Evolutionary conservation across 2,888 invertebrate species (phyloP).

Genomic region (Tenodera sinensis): DNA sequence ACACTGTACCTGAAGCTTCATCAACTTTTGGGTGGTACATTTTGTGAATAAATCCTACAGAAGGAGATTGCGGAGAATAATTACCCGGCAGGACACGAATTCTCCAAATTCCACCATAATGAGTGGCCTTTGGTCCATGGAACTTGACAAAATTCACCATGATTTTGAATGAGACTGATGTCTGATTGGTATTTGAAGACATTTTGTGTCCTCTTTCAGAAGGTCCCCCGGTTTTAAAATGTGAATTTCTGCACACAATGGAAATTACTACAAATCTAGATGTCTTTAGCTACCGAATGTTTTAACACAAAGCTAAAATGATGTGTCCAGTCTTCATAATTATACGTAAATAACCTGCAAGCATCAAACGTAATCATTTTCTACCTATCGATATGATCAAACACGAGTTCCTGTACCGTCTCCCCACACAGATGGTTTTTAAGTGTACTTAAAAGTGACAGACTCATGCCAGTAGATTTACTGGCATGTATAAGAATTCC

Average conservation of each 20-base stretch:
- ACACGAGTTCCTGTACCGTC: too few relatives aligned
- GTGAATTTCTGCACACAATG: background rate
- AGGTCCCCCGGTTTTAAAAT: background rate
- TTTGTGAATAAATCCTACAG: constrained; percentile 99
- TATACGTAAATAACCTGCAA: too few relatives aligned
- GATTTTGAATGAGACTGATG: constrained; percentile 99
- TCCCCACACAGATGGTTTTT: too few relatives aligned
- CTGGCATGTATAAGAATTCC: too few relatives aligned
- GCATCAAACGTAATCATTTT: too few relatives aligned
- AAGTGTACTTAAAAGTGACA: too few relatives aligned
- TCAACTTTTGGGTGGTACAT: constrained; percentile 99
- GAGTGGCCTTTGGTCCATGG: constrained; percentile 96
- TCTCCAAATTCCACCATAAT: constrained; percentile 99
- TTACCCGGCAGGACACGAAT: constrained; percentile 99
- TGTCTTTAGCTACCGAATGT: too few relatives aligned
- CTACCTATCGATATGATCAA: too few relatives aligned
- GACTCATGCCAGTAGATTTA: too few relatives aligned
- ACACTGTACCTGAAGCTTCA: constrained; percentile 98
- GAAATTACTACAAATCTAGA: too few relatives aligned
- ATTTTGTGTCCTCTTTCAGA: constrained; percentile 49
- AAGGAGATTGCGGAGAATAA: constrained; percentile 99
- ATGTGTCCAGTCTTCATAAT: too few relatives aligned
- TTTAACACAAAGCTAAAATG: too few relatives aligned
- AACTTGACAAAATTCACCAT: constrained; percentile 99
- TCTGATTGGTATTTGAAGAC: constrained; percentile 99